These are phyloP conservation scores for Colinus virginianus DNA, from an alignment of 2,113 vertebrate genomes.

Conservation along the genomic window DNA sequence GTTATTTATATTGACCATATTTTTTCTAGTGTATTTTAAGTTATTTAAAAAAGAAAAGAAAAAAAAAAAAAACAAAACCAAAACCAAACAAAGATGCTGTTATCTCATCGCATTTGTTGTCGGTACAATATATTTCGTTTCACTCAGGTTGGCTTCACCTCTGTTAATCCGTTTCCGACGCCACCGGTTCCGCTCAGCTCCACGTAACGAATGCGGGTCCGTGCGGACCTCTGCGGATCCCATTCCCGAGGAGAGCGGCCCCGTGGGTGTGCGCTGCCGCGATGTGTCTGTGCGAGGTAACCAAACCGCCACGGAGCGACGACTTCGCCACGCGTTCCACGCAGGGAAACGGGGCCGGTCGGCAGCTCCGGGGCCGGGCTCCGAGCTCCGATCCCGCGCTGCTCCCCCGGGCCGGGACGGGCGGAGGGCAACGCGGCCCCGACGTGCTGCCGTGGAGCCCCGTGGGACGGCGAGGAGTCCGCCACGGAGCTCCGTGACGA, in stretches of 20 bases:
- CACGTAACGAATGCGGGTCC: constrained; percentile 67
- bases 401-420: too few species aligned
- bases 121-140: constrained; percentile 82
- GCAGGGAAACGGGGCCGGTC: neutral
- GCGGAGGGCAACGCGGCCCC: neutral
- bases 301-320: constrained; percentile 38
- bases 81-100: constrained; percentile 67
- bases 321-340: neutral
- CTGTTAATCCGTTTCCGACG: constrained; percentile 73
- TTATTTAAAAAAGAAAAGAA: constrained; percentile 78
- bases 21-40: constrained; percentile 89
- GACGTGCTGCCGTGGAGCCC: neutral
- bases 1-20: constrained; percentile 89
- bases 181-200: constrained; percentile 78
- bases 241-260: neutral
- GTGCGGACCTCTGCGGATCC: neutral
- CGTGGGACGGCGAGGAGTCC: too few species aligned
- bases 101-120: constrained; percentile 82
- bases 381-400: too few species aligned
- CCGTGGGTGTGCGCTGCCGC: neutral
- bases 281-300: constrained; percentile 47
- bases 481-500: rapidly evolving
- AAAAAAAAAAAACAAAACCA: neutral
- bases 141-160: constrained; percentile 78
- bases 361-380: too few species aligned